phyloP scores from a whole-genome alignment of 2,113 vertebrate species.

The Mohoua ochrocephala region DNA sequence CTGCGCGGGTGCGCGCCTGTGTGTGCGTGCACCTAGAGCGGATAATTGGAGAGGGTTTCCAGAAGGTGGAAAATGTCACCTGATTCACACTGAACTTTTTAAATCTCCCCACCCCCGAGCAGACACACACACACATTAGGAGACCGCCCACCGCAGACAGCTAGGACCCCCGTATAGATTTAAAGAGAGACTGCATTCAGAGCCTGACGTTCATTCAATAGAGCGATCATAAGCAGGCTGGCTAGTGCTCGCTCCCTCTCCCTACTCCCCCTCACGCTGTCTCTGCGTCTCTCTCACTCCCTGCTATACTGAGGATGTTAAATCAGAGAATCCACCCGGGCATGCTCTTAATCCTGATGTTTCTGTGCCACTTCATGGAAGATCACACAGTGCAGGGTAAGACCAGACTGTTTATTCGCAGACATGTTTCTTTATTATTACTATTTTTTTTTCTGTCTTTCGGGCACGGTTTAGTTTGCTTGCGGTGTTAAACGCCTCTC shows the following conservation, averaged over 20 bases:
- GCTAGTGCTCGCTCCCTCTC: constrained; percentile 74
- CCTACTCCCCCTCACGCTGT: constrained; percentile 74
- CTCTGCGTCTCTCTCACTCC: constrained; percentile 46
- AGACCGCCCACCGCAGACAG: constrained; percentile 98
- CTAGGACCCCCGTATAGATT: constrained; percentile 99
- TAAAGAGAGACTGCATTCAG: constrained; percentile 98
- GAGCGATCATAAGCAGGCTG: constrained; percentile 86
- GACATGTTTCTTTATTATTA: background rate
- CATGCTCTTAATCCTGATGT: constrained; percentile 83
- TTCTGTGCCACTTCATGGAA: constrained; percentile 92
- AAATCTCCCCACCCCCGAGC: constrained; percentile 88
- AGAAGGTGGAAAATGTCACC: constrained; percentile 90
- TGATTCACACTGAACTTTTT: constrained; percentile 91
- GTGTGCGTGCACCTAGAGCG: constrained; percentile 53
- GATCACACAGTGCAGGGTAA: constrained; percentile 96
- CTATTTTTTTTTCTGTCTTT: background rate
- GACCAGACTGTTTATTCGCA: constrained; percentile 38
- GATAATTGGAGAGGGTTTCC: constrained; percentile 69
- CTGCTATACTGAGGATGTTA: constrained; percentile 84
- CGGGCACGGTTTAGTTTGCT: background rate
- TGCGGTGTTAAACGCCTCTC: background rate
- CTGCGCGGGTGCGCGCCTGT: background rate
- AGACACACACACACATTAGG: constrained; percentile 70
- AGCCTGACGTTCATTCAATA: constrained; percentile 98
- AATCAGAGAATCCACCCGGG: constrained; percentile 84